Conservation (phyloP, 1,140 invertebrate genomes). For the Pentalonia nigronervosa region DNA sequence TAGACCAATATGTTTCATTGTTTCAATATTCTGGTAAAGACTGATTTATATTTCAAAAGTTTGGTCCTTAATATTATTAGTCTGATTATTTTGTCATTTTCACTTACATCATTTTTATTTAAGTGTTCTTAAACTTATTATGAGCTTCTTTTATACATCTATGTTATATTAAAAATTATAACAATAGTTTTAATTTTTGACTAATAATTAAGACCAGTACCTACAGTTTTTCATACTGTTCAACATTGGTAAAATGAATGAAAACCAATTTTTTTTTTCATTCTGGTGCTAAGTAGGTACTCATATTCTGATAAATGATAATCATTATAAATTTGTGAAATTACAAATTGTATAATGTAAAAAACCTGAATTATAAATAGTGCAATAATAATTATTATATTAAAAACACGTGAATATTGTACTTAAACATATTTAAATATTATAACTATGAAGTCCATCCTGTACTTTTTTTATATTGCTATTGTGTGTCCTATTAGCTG, state of each 20-base stretch:
- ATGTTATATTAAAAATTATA: not conserved
- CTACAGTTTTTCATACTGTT: not conserved
- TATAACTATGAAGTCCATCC: constrained; percentile 36
- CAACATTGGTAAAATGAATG: not conserved
- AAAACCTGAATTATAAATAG: not conserved
- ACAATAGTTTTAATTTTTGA: not conserved
- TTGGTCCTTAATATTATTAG: constrained; percentile 48
- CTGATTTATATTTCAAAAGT: constrained; percentile 49
- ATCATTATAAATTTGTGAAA: not conserved
- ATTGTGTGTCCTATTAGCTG: constrained; percentile 54
- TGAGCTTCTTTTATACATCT: constrained; percentile 9
- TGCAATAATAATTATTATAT: constrained; percentile 50
- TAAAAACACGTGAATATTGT: constrained; percentile 36
- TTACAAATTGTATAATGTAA: constrained; percentile 17
- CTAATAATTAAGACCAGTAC: constrained; percentile 6
- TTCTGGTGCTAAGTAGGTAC: constrained; percentile 23
- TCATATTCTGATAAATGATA: not conserved
- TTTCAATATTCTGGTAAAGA: constrained; percentile 49
- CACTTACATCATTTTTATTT: constrained; percentile 3
- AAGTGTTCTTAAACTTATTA: constrained; percentile 31
- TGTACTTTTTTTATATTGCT: constrained; percentile 49
- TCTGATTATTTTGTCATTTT: constrained; percentile 47
- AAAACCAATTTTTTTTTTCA: not conserved
- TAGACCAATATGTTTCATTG: constrained; percentile 50
- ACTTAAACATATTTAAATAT: constrained; percentile 38